Evolutionary conservation across 2,113 vertebrate genomes (phyloP).

Genomic region (Zosterops borbonicus): DNA sequence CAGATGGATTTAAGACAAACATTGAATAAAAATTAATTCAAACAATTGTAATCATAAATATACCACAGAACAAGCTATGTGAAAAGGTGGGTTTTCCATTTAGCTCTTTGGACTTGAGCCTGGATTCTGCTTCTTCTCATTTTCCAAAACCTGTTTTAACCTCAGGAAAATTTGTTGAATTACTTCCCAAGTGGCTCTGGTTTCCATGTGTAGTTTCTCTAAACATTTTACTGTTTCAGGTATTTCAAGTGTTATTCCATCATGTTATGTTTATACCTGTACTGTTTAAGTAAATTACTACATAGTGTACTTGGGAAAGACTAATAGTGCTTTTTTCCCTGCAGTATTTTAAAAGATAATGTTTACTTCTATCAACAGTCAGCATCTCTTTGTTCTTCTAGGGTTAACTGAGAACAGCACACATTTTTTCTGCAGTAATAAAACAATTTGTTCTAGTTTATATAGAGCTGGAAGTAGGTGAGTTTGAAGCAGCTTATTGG

Average conservation of each 20-base stretch:
- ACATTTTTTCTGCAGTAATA: neutral
- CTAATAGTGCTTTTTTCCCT: neutral
- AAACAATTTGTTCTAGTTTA: conserved; percentile 36
- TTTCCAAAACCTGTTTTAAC: neutral
- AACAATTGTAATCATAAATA: neutral
- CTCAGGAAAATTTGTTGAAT: neutral
- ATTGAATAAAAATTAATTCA: neutral
- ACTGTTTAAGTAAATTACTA: neutral
- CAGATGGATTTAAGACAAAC: neutral
- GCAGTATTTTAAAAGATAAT: neutral
- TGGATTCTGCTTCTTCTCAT: neutral
- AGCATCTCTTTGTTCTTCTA: neutral
- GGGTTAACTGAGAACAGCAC: neutral
- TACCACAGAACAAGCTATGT: neutral
- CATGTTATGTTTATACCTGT: neutral
- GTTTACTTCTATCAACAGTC: neutral
- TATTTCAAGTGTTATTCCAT: neutral
- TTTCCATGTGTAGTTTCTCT: neutral
- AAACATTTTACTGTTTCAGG: neutral
- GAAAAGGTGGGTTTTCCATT: neutral
- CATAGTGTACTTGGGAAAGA: neutral
- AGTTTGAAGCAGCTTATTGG: conserved; percentile 32
- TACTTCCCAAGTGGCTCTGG: neutral
- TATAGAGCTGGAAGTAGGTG: neutral
- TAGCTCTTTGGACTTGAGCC: neutral